These are phyloP conservation scores for Folsomia candida DNA, from an alignment of 2,888 invertebrate genomes.

Conservation along the genomic window DNA sequence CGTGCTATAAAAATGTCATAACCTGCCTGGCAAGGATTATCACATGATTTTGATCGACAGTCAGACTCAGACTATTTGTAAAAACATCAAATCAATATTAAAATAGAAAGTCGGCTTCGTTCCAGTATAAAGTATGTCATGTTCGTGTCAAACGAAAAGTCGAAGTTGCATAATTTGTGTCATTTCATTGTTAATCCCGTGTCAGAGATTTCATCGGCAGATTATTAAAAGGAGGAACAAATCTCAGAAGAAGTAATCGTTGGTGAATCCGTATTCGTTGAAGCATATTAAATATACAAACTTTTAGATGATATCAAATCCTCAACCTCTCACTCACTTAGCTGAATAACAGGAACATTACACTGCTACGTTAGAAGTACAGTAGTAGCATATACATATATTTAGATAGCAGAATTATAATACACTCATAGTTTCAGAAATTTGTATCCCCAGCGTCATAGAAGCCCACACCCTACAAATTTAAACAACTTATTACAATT, in stretches of 20 bases:
- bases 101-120: neutral
- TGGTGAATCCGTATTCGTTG: neutral
- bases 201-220: neutral
- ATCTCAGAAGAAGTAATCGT: constrained; percentile 2
- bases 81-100: neutral
- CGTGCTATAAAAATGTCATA: neutral
- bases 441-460: neutral
- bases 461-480: neutral
- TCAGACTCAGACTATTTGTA: neutral
- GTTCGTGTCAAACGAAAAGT: neutral
- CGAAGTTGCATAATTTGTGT: neutral
- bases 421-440: neutral
- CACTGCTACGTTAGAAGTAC: neutral
- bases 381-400: neutral
- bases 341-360: neutral
- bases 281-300: neutral
- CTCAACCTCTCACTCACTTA: neutral
- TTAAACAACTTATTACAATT: neutral
- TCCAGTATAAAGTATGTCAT: neutral
- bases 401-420: neutral
- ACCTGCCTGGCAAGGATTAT: neutral
- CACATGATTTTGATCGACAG: neutral
- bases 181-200: neutral
- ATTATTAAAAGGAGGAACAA: neutral
- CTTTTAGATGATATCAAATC: neutral